Evolutionary conservation across 2,888 invertebrate species (phyloP).

Genomic region (Ochropleura leucogaster): DNA sequence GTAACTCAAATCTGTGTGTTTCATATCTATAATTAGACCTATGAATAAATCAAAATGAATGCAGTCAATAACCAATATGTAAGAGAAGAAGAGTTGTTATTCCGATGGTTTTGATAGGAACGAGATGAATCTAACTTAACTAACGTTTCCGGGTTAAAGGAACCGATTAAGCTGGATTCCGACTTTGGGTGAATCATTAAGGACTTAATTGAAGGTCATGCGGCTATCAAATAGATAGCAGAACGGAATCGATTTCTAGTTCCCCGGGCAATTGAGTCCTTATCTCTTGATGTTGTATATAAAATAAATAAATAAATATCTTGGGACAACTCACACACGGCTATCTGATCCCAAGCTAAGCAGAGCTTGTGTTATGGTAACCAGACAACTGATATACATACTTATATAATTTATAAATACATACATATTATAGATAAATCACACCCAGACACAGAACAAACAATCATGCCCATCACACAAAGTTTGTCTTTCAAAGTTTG

Average conservation of each 20-base stretch:
- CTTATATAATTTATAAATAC: too few relatives aligned
- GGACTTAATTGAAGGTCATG: slow-evolving; percentile 50
- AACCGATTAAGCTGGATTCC: slow-evolving; percentile 35
- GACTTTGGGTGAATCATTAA: slow-evolving; percentile 47
- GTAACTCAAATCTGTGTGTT: background rate
- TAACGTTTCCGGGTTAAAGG: slow-evolving; percentile 12
- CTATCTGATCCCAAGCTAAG: too few relatives aligned
- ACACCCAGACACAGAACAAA: too few relatives aligned
- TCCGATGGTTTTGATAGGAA: slow-evolving; percentile 19
- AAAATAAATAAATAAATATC: too few relatives aligned
- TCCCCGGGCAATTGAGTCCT: slow-evolving; percentile 21
- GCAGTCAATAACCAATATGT: slow-evolving; percentile 1
- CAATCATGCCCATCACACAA: too few relatives aligned
- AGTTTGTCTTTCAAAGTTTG: too few relatives aligned
- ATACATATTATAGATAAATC: too few relatives aligned
- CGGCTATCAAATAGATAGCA: slow-evolving; percentile 44
- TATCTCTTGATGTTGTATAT: slow-evolving; percentile 14
- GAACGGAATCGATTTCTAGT: slow-evolving; percentile 44
- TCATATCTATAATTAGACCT: slow-evolving; percentile 18
- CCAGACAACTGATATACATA: too few relatives aligned
- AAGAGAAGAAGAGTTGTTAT: slow-evolving; percentile 28
- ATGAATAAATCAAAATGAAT: slow-evolving; percentile 20
- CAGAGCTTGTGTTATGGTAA: too few relatives aligned
- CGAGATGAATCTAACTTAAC: slow-evolving; percentile 25
- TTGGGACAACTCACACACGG: too few relatives aligned